phyloP scores from a whole-genome alignment of 2,888 invertebrate genomes.

The Chrysomela aeneicollis region DNA sequence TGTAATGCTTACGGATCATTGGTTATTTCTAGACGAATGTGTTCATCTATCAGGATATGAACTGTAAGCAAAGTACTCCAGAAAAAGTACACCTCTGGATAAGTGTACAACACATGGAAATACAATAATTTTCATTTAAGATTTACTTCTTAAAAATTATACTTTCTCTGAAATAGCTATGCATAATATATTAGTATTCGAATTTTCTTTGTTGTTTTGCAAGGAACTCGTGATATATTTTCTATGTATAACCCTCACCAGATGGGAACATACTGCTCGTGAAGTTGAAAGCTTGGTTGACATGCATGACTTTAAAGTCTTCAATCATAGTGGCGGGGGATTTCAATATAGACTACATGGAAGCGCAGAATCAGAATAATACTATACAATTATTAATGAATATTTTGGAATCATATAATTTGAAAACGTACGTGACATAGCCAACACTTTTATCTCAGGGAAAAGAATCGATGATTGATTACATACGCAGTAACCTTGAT shows the following conservation, averaged over 20 bases:
- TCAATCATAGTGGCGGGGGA: not conserved
- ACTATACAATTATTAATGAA: too few species aligned
- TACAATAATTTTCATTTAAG: not conserved
- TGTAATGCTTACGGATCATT: not conserved
- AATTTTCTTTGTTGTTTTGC: not conserved
- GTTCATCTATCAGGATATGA: not conserved
- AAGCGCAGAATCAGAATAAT: too few species aligned
- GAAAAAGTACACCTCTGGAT: not conserved
- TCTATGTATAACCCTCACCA: not conserved
- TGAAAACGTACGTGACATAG: too few species aligned
- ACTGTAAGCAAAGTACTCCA: not conserved
- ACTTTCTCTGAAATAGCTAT: not conserved
- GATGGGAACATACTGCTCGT: not conserved
- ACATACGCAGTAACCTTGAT: too few species aligned
- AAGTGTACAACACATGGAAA: conserved; percentile 1
- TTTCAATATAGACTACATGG: too few species aligned
- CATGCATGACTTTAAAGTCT: not conserved
- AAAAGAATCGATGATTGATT: too few species aligned
- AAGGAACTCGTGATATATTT: not conserved
- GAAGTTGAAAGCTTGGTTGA: not conserved
- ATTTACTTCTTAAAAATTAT: not conserved
- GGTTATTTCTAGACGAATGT: not conserved
- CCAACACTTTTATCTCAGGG: too few species aligned
- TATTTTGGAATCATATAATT: too few species aligned
- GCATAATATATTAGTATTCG: not conserved